Evolutionary conservation across 1,140 invertebrate genomes (phyloP).

Genomic region (Eumeta japonica): DNA sequence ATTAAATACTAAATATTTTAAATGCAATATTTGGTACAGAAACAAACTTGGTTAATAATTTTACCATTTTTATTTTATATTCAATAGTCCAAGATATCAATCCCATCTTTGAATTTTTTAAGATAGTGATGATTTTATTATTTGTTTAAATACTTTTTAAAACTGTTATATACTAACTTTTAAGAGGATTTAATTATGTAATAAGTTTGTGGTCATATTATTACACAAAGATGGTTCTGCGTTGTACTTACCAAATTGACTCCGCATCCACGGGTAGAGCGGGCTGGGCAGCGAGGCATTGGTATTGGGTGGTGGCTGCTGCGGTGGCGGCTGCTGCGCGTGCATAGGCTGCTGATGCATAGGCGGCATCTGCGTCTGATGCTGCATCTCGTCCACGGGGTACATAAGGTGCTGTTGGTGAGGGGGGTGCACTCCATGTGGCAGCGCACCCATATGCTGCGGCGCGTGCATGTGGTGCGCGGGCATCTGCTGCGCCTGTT

Average conservation of each 20-base stretch:
- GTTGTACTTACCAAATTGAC: constrained; percentile 95
- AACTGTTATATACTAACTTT: no score
- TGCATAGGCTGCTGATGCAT: constrained; percentile 71
- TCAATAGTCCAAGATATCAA: no score
- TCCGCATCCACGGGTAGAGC: constrained; percentile 96
- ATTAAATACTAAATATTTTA: no score
- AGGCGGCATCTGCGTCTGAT: constrained; percentile 61
- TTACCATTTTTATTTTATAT: no score
- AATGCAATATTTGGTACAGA: no score
- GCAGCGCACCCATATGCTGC: constrained; percentile 48
- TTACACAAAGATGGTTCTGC: not conserved
- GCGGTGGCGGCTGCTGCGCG: constrained; percentile 70
- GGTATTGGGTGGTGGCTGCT: constrained; percentile 66
- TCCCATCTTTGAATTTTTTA: no score
- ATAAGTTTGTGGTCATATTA: no score
- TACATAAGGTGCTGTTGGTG: constrained; percentile 72
- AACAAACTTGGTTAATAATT: no score
- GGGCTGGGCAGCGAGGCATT: constrained; percentile 82
- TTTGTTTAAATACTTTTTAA: no score
- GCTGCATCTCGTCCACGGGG: constrained; percentile 62
- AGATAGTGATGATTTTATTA: no score
- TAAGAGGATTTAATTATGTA: no score
- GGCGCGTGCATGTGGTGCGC: constrained; percentile 58
- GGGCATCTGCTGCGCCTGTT: constrained; percentile 44
- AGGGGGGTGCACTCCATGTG: constrained; percentile 46